Base-by-base conservation (phyloP, 2,888 invertebrate genomes). In the Temnothorax ravouxi region DNA sequence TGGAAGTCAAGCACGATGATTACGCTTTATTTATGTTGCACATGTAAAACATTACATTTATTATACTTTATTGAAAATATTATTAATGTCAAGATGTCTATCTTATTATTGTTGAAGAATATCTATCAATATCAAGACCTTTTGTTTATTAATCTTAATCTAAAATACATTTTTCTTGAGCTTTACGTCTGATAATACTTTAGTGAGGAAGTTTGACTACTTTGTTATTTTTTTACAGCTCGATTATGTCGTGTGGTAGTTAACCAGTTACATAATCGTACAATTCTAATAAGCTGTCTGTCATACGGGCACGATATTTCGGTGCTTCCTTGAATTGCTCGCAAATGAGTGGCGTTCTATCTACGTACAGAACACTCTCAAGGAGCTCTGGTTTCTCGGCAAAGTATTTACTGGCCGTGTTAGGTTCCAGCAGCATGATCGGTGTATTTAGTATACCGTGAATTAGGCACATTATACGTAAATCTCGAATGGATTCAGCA, bases 231-330 rank as follows among this genome's bases (percentile, higher is more conserved):
- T 4, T 4, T 41, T 64, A 21, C 1, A 21, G 1, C 11, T 64
- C 2, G 18, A 25, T 44, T 21, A 34, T 34, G 64, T 38, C 38
- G 38, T 38, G 38, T 44, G 34, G 8, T 38, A 21, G 72, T 84
- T 84, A 83, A 21, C 71, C 85, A 25, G 69, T 83, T 5, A 88
- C 71, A 15, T 66, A 85, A 76, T 93, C 90, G 81, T 91, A 69
- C 4, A 93, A 84, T 61, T 94, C 93, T 15, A 91, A 44, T 6
- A 94, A 75, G 3, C 34, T 34, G 6, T 90, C 88, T 34, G 9
- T 94, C 88, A 94, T 91, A 41, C 93, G 88, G 8, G 88, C 86
- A 38, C 89, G 86, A 64, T 94, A 94, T 4, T 61, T 25, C 0
- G 91, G 84, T 3, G 90, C 87, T 5, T 84, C 76, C 5, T 86